Evolutionary conservation across 1,140 invertebrate species (phyloP), one percentile per base, ranked within the genome.

Genomic region (Oryctes rhinoceros): DNA sequence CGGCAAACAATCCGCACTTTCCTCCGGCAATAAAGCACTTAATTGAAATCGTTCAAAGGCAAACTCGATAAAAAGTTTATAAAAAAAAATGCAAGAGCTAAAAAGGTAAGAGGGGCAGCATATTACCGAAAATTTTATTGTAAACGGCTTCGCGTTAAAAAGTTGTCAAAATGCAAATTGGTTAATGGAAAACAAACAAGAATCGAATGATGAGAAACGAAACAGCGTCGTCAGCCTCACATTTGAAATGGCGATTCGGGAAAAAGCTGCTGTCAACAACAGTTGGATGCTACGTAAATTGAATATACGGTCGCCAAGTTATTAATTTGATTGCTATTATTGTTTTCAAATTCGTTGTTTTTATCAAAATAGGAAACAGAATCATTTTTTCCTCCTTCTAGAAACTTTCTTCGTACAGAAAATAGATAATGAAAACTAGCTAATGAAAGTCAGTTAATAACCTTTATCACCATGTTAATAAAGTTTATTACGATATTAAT

Each of bases 141-240:
- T 71, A 71, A 71, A 24, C 65, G 35, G 9, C 35, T 71, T 37
- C 65, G 24, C 18, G 65, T 35, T 71, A 71, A 71, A 71, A 71
- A 71, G 65, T 71, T 71, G 65, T 71, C 65, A 71, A 71, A 71
- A 71, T 71, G 65, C 65, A 71, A 71, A 71, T 71, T 71, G 24
- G 30, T 71, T 71, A 71, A 71, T 71, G 65, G 65, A 71, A 71
- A 71, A 71, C 65, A 71, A 71, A 71, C 65, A 71, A 71, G 13
- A 71, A 71, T 71, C 18, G 65, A 71, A 71, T 71, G 39, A 44
- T 44, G 65, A 71, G 35, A 71, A 71, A 71, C 24, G 53, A 59
- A 59, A 18, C 53, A 59, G 15, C 15, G 18, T n/a, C 53, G 18
- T n/a, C 53, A 18, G 13, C 18, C 5, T n/a, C 5, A 15, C 53